A percentile compares a stretch with the other conserved stretches of the same genome.
Evolutionary conservation across 2,113 vertebrate species (phyloP).

Genomic region (Hypocryptadius cinnamomeus): DNA sequence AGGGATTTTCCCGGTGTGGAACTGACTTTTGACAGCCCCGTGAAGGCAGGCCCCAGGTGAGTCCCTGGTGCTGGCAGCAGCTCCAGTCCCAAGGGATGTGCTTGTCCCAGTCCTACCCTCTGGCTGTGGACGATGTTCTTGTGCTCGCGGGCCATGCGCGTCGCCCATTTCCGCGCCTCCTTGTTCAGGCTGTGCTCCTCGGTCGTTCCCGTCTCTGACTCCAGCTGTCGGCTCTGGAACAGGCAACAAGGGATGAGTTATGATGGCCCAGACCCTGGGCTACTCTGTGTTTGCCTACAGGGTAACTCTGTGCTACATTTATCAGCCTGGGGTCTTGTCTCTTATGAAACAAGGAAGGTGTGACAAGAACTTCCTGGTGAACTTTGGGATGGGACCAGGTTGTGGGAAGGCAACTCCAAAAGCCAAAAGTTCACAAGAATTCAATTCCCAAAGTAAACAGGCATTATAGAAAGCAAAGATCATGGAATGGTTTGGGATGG

Average conservation of each 20-base stretch:
- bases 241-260: not conserved
- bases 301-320: accelerated
- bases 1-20: not conserved
- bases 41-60: not conserved
- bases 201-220: conserved; percentile 90
- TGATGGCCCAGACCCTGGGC: accelerated
- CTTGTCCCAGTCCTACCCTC: conserved; percentile 67
- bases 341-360: not conserved
- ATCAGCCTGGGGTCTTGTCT: not conserved
- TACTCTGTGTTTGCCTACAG: not conserved
- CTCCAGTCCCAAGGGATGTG: not conserved
- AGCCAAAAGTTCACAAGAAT: not conserved
- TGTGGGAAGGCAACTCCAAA: not conserved
- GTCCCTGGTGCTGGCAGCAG: not conserved
- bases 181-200: conserved; percentile 99
- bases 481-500: not conserved
- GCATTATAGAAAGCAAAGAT: not conserved
- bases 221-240: conserved; percentile 89
- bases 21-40: not conserved
- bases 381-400: not conserved
- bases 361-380: not conserved
- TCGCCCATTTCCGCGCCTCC: conserved; percentile 96
- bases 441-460: not conserved
- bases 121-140: conserved; percentile 93
- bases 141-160: conserved; percentile 90